Conservation (phyloP, 2,113 vertebrate species). For the Haemorhous mexicanus region DNA sequence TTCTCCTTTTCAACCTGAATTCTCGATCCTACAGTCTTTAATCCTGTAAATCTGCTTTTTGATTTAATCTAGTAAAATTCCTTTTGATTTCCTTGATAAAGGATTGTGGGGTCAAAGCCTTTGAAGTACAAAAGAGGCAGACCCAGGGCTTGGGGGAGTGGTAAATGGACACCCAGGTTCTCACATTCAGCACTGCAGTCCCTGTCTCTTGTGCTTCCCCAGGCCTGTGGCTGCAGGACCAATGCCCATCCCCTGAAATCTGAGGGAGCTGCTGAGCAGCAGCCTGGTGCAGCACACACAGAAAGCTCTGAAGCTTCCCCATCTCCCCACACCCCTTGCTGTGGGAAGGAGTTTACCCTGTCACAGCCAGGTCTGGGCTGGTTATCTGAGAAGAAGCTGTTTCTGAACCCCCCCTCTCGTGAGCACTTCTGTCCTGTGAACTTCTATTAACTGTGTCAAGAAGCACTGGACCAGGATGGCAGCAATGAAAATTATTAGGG, state of each 20-base stretch:
- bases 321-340: not conserved
- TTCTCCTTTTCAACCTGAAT: conserved; percentile 15
- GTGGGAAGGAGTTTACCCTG: not conserved
- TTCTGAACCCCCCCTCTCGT: not conserved
- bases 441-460: not conserved
- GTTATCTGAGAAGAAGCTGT: not conserved
- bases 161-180: not conserved
- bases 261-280: not conserved
- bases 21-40: conserved; percentile 13
- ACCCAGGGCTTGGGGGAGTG: not conserved
- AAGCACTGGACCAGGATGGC: not conserved
- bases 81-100: conserved; percentile 38
- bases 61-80: conserved; percentile 42
- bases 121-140: not conserved
- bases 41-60: conserved; percentile 33
- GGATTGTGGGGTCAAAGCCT: not conserved
- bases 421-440: not conserved
- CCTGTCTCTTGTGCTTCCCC: not conserved
- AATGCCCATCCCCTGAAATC: not conserved
- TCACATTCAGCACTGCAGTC: not conserved
- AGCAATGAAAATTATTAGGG: not conserved
- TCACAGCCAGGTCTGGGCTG: not conserved
- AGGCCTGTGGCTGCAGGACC: not conserved
- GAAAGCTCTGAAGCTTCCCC: not conserved
- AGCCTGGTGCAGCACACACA: not conserved